Evolutionary conservation across 1,140 invertebrate genomes (phyloP).

Genomic region (Kradibia gibbosae): DNA sequence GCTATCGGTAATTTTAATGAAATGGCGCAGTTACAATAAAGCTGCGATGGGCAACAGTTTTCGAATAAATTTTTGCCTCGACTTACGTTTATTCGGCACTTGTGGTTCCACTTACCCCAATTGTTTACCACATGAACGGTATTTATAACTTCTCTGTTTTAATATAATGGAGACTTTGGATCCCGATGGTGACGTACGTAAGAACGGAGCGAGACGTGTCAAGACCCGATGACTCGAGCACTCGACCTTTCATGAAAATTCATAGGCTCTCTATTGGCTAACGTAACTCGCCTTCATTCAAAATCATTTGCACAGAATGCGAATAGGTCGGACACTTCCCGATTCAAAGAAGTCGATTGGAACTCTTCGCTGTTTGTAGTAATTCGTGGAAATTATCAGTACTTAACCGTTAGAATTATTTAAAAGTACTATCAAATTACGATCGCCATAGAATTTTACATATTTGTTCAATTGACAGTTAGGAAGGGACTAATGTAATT

Average conservation of each 20-base stretch:
- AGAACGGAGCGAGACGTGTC: background rate
- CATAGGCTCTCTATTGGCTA: slow-evolving; percentile 13
- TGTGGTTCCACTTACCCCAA: background rate
- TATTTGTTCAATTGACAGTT: background rate
- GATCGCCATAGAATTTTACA: background rate
- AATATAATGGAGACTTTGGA: background rate
- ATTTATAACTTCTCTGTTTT: background rate
- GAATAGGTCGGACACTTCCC: background rate
- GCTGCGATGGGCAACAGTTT: background rate
- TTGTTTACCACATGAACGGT: background rate
- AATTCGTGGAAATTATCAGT: background rate
- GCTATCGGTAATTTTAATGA: too few relatives aligned
- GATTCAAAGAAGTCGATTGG: background rate
- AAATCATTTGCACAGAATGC: slow-evolving; percentile 50
- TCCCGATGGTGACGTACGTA: background rate
- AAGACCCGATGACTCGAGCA: background rate
- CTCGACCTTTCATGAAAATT: slow-evolving; percentile 49
- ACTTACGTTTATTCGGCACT: background rate
- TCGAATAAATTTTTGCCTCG: background rate
- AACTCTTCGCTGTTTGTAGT: background rate
- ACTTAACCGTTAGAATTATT: background rate
- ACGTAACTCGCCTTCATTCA: background rate
- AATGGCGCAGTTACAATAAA: too few relatives aligned
- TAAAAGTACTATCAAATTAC: background rate
- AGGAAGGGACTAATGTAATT: too few relatives aligned